Conservation (phyloP, 2,113 vertebrate genomes). For the Chionodraco myersi region DNA sequence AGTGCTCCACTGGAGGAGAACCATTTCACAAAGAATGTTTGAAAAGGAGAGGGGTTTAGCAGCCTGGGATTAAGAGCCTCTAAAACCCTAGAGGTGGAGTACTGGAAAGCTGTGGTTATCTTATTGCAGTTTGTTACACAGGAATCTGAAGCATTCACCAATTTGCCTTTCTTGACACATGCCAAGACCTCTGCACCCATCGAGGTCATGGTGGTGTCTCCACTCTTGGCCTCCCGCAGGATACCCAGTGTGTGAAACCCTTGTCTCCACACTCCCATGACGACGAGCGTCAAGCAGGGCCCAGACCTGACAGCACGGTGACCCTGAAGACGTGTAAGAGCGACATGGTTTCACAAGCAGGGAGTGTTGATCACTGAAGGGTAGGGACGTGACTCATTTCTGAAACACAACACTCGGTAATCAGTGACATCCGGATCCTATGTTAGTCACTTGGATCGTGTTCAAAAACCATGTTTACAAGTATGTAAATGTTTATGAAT, state of each 20-base stretch:
- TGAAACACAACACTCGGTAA: conserved; percentile 70
- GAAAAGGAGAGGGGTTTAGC: conserved; percentile 41
- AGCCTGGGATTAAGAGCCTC: conserved; percentile 28
- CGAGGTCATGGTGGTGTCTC: conserved; percentile 46
- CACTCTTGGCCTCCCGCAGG: conserved; percentile 33
- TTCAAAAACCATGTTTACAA: conserved; percentile 71
- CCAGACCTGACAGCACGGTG: conserved; percentile 15
- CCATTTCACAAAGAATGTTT: conserved; percentile 44
- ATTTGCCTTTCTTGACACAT: conserved; percentile 53
- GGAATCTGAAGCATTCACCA: conserved; percentile 63
- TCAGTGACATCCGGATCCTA: conserved; percentile 70
- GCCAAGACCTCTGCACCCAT: conserved; percentile 52
- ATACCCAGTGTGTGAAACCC: conserved; percentile 55
- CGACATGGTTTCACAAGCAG: neutral
- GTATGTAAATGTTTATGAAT: conserved; percentile 79
- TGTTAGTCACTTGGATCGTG: conserved; percentile 65
- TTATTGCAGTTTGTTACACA: conserved; percentile 52
- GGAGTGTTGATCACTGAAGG: conserved; percentile 46
- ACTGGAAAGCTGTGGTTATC: conserved; percentile 23
- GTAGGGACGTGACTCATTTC: conserved; percentile 54
- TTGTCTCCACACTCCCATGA: conserved; percentile 52
- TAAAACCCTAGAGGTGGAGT: conserved; percentile 20
- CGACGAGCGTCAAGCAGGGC: conserved; percentile 21
- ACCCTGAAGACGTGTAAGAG: conserved; percentile 9
- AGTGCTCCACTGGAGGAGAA: conserved; percentile 53